These are phyloP conservation scores for Drosophila prolongata DNA, from an alignment of 2,888 invertebrate species.

Conservation along the genomic window DNA sequence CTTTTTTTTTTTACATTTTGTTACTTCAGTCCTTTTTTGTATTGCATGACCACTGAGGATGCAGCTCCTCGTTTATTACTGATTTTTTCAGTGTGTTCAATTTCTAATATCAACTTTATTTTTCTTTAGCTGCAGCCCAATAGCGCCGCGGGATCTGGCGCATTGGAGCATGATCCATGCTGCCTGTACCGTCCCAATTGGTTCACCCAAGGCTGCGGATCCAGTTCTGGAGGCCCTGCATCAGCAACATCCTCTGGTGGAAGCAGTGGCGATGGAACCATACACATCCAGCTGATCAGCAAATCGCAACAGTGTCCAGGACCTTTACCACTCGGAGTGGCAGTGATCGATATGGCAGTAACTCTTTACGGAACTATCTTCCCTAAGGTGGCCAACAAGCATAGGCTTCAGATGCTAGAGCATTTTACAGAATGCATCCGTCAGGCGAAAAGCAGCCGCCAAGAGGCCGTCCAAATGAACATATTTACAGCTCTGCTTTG, in stretches of 20 bases:
- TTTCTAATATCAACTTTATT: neutral
- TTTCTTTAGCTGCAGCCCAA: conserved; percentile 93
- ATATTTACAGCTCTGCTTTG: conserved; percentile 96
- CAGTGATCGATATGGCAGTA: conserved; percentile 98
- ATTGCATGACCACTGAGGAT: neutral
- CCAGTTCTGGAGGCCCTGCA: conserved; percentile 2
- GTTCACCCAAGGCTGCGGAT: conserved; percentile 36
- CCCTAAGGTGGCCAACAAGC: conserved; percentile 97
- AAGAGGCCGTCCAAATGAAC: conserved; percentile 98
- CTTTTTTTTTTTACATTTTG: too few relatives aligned
- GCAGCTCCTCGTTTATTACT: neutral
- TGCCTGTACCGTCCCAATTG: conserved; percentile 90
- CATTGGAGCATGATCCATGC: conserved; percentile 98
- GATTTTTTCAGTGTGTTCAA: neutral
- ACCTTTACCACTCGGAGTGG: conserved; percentile 96
- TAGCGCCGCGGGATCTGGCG: conserved; percentile 97
- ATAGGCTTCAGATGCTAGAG: conserved; percentile 98
- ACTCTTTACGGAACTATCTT: conserved; percentile 97
- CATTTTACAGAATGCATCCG: conserved; percentile 98
- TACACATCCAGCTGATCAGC: conserved; percentile 79
- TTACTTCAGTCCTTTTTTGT: too few relatives aligned
- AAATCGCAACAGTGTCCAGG: conserved; percentile 87
- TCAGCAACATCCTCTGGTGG: conserved; percentile 10
- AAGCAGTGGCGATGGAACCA: conserved; percentile 17
- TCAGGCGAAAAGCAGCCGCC: conserved; percentile 95